These are phyloP conservation scores for Helobdella robusta DNA, from an alignment of 2,888 invertebrate genomes.

Conservation along the genomic window DNA sequence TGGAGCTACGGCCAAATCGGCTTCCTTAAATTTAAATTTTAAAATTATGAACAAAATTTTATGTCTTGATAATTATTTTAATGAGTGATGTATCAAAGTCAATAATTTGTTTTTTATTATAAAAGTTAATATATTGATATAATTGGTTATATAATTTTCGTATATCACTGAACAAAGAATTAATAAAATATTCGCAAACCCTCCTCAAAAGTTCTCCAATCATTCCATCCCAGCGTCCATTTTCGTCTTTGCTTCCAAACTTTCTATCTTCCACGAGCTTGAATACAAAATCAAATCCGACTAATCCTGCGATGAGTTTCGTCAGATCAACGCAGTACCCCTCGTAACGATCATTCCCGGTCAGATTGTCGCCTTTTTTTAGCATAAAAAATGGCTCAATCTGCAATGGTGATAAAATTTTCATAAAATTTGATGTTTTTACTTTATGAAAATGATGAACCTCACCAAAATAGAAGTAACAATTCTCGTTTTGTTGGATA, in stretches of 20 bases:
- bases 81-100: background rate
- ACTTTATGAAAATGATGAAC: background rate
- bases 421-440: background rate
- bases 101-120: background rate
- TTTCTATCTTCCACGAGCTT: too few relatives aligned
- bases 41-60: background rate
- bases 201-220: constrained; percentile 44
- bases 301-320: too few relatives aligned
- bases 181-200: constrained; percentile 32
- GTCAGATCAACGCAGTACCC: too few relatives aligned
- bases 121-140: background rate
- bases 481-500: too few relatives aligned
- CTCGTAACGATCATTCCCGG: too few relatives aligned
- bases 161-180: background rate
- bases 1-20: constrained; percentile 87
- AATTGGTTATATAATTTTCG: background rate
- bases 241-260: too few relatives aligned
- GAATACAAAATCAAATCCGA: too few relatives aligned
- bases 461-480: too few relatives aligned
- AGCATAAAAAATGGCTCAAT: too few relatives aligned
- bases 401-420: too few relatives aligned
- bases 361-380: constrained; percentile 34
- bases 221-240: constrained; percentile 47
- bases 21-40: constrained; percentile 64
- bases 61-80: background rate